Evolutionary conservation across 2,888 invertebrate species (phyloP).

Genomic region (Drosophila meridiana): DNA sequence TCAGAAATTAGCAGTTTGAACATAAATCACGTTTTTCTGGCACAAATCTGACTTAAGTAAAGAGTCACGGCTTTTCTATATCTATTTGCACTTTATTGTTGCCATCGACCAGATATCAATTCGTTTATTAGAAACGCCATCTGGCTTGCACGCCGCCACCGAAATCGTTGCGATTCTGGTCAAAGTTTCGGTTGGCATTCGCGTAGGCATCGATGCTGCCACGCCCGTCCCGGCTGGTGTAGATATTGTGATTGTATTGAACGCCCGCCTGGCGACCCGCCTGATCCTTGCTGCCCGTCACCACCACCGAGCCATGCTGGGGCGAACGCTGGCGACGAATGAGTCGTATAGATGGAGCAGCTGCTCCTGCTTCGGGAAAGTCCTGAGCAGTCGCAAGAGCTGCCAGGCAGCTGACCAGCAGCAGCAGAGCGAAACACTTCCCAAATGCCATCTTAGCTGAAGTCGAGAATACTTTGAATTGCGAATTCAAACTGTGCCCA

Average conservation of each 20-base stretch:
- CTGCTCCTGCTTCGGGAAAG: neutral
- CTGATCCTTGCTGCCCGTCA: constrained; percentile 51
- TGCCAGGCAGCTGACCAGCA: constrained; percentile 38
- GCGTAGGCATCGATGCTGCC: constrained; percentile 72
- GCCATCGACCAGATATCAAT: neutral
- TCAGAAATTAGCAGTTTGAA: constrained; percentile 1
- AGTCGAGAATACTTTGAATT: constrained; percentile 11
- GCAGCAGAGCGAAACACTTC: constrained; percentile 38
- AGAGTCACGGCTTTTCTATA: constrained; percentile 3
- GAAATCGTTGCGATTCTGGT: constrained; percentile 61
- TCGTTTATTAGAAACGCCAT: constrained; percentile 51
- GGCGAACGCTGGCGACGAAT: constrained; percentile 18
- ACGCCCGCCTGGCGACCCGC: constrained; percentile 57
- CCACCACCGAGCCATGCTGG: constrained; percentile 47
- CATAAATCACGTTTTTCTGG: neutral
- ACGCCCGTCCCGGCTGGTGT: constrained; percentile 63
- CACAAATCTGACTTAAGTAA: constrained; percentile 3
- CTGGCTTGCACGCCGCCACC: constrained; percentile 59
- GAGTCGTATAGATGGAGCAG: neutral
- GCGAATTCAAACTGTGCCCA: constrained; percentile 25
- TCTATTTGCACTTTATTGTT: constrained; percentile 18
- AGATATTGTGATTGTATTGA: constrained; percentile 74
- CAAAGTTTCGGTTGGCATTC: constrained; percentile 64
- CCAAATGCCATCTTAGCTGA: constrained; percentile 42
- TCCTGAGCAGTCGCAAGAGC: constrained; percentile 17